These are phyloP conservation scores for Cyprinus carpio DNA, from an alignment of 2,113 vertebrate genomes.

Conservation along the genomic window DNA sequence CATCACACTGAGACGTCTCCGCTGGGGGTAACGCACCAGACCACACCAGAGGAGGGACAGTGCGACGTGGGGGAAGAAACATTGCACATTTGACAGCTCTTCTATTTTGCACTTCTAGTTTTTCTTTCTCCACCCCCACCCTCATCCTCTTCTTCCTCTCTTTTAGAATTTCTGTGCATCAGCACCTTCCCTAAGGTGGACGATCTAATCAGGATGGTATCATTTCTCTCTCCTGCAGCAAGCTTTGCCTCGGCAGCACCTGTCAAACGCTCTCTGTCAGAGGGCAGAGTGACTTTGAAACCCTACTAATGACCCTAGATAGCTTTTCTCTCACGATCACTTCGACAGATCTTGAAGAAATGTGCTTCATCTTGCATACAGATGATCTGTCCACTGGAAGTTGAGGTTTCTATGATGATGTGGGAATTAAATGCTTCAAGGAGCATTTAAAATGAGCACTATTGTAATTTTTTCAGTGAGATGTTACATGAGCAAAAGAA, in stretches of 20 bases:
- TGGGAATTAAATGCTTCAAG: background rate
- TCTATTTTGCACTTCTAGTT: slow-evolving; percentile 31
- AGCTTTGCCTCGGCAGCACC: slow-evolving; percentile 66
- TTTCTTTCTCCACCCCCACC: background rate
- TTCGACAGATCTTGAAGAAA: slow-evolving; percentile 8
- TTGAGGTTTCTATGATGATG: background rate
- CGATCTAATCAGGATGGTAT: slow-evolving; percentile 76
- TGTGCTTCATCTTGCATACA: slow-evolving; percentile 20
- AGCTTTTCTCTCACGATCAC: slow-evolving; percentile 29
- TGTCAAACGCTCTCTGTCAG: slow-evolving; percentile 65
- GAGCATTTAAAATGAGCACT: background rate
- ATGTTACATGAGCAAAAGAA: background rate
- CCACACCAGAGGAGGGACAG: slow-evolving; percentile 8
- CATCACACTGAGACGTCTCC: background rate
- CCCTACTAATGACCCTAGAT: slow-evolving; percentile 55
- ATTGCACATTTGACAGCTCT: slow-evolving; percentile 46
- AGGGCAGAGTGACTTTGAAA: slow-evolving; percentile 69
- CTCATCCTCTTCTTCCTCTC: slow-evolving; percentile 51
- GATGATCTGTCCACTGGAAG: slow-evolving; percentile 26
- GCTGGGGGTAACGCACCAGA: slow-evolving; percentile 1
- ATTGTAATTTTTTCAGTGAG: background rate
- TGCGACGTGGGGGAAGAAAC: slow-evolving; percentile 26
- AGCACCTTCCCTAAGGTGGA: slow-evolving; percentile 78
- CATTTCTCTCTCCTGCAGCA: slow-evolving; percentile 75
- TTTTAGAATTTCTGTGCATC: slow-evolving; percentile 78